Evolutionary conservation across 2,888 invertebrate species (phyloP).

Genomic region (Psylliodes chrysocephalus): DNA sequence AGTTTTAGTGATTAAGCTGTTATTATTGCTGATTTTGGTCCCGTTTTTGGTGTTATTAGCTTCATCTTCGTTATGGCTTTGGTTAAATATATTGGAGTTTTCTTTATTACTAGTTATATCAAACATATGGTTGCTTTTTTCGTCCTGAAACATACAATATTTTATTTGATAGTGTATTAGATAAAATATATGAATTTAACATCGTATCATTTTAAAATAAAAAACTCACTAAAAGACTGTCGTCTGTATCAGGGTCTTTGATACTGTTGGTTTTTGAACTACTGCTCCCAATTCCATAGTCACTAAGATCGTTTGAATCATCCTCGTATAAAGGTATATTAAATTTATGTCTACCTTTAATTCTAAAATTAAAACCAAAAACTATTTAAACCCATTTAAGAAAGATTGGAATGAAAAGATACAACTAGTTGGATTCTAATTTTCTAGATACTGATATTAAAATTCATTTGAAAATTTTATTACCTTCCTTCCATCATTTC

Average conservation of each 20-base stretch:
- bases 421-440: no score
- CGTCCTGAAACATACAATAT: slow-evolving; percentile 50
- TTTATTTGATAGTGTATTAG: no score
- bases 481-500: slow-evolving; percentile 93
- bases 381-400: no score
- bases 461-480: no score
- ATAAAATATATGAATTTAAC: no score
- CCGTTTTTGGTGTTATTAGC: slow-evolving; percentile 40
- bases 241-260: slow-evolving; percentile 61
- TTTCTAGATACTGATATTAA: no score
- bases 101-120: slow-evolving; percentile 55
- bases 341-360: slow-evolving; percentile 69
- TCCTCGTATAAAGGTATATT: slow-evolving; percentile 80
- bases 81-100: slow-evolving; percentile 55
- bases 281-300: slow-evolving; percentile 74
- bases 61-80: slow-evolving; percentile 60
- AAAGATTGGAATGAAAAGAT: no score
- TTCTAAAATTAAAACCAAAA: slow-evolving; percentile 55
- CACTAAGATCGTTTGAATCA: slow-evolving; percentile 85
- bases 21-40: slow-evolving; percentile 34
- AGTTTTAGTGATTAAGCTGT: slow-evolving; percentile 68
- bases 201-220: no score
- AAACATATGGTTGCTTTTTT: slow-evolving; percentile 54
- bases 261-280: slow-evolving; percentile 59
- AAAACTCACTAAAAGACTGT: slow-evolving; percentile 59